Conservation (phyloP, 2,888 invertebrate species). For the Agrochola lota region DNA sequence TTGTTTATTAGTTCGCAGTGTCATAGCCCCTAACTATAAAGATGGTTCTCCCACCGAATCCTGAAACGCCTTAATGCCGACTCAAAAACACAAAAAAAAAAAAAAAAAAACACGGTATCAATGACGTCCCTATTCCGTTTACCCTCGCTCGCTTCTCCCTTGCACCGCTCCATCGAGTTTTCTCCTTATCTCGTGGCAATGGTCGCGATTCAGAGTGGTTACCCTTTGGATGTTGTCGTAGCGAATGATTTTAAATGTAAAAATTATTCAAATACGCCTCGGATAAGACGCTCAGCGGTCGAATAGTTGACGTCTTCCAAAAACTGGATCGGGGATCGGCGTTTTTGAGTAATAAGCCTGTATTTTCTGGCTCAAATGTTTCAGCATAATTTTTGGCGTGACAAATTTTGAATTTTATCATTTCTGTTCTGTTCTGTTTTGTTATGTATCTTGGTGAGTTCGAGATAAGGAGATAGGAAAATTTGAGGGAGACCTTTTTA, state of each 20-base stretch:
- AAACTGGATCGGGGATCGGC: conserved; percentile 82
- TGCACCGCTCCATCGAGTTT: conserved; percentile 75
- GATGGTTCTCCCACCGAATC: too few species aligned
- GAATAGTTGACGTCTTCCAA: conserved; percentile 83
- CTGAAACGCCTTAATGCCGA: too few species aligned
- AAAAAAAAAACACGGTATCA: too few species aligned
- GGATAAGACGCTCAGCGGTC: conserved; percentile 86
- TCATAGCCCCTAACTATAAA: too few species aligned
- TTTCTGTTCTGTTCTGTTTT: conserved; percentile 21
- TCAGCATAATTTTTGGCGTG: conserved; percentile 64
- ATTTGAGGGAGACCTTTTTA: background rate
- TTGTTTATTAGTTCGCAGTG: too few species aligned
- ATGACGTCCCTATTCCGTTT: background rate
- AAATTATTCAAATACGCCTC: conserved; percentile 88
- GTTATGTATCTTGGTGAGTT: conserved; percentile 31
- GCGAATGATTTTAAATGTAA: conserved; percentile 91
- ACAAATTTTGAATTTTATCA: conserved; percentile 69
- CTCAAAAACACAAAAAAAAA: too few species aligned
- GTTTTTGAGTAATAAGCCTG: conserved; percentile 79
- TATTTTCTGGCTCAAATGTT: conserved; percentile 65
- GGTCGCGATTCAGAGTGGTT: conserved; percentile 89
- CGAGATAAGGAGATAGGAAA: conserved; percentile 21
- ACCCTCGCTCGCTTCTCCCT: conserved; percentile 47
- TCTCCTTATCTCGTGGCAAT: conserved; percentile 88
- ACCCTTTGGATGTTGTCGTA: conserved; percentile 90